phyloP scores from a whole-genome alignment of 2,888 invertebrate genomes.

The Ornithoptera alexandrae region DNA sequence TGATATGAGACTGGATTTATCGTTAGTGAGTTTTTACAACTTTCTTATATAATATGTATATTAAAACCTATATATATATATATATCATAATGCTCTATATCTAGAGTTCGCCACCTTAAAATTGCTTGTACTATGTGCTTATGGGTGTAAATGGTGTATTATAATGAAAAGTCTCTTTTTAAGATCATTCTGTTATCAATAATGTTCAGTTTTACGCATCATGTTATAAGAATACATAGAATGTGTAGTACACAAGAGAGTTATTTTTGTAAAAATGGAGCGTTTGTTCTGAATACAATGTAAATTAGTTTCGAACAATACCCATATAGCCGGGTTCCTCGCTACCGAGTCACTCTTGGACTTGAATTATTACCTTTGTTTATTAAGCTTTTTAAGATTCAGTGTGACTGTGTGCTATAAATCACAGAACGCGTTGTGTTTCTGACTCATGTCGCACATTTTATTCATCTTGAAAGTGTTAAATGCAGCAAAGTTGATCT shows the following conservation, averaged over 20 bases:
- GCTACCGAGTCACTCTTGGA: slow-evolving; percentile 22
- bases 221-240: background rate
- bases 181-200: background rate
- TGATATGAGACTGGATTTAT: background rate
- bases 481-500: slow-evolving; percentile 16
- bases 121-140: no score
- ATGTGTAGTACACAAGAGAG: background rate
- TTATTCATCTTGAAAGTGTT: slow-evolving; percentile 25
- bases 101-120: no score
- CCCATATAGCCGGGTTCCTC: slow-evolving; percentile 18
- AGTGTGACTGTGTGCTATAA: slow-evolving; percentile 27
- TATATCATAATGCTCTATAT: no score
- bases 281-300: slow-evolving; percentile 14
- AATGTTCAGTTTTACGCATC: background rate
- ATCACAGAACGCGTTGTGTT: slow-evolving; percentile 30
- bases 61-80: no score
- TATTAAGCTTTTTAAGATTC: slow-evolving; percentile 32
- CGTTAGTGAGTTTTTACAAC: background rate
- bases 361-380: slow-evolving; percentile 32
- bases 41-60: no score
- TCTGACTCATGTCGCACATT: slow-evolving; percentile 28
- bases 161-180: background rate
- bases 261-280: background rate
- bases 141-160: no score
- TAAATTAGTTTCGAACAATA: slow-evolving; percentile 26